Conservation (phyloP, 1,140 invertebrate species). For the Panagrolaimus sp. region DNA sequence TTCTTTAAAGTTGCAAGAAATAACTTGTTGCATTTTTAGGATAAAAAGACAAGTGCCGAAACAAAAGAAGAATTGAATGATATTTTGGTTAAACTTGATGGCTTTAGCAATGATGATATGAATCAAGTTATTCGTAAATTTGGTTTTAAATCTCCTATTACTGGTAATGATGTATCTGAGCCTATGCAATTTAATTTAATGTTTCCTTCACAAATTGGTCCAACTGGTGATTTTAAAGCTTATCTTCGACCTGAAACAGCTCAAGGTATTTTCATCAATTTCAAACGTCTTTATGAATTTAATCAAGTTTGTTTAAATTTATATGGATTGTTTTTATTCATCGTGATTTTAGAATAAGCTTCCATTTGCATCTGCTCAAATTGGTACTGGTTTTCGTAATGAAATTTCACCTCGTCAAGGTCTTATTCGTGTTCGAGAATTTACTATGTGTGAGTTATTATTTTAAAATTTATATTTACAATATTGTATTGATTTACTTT, state of each 20-base stretch:
- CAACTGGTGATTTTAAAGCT: slow-evolving; percentile 67
- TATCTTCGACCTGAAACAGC: slow-evolving; percentile 88
- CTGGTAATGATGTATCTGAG: slow-evolving; percentile 84
- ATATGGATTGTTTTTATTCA: too few species aligned
- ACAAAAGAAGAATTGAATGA: slow-evolving; percentile 62
- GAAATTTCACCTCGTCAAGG: slow-evolving; percentile 98
- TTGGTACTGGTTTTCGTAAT: slow-evolving; percentile 94
- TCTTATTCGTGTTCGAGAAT: slow-evolving; percentile 78
- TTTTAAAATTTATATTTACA: too few species aligned
- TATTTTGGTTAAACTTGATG: slow-evolving; percentile 66
- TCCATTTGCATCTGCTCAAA: slow-evolving; percentile 96
- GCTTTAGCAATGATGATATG: slow-evolving; percentile 83
- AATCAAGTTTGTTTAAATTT: slow-evolving; percentile 69
- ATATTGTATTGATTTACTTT: too few species aligned
- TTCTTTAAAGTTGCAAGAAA: background rate
- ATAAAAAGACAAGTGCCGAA: slow-evolving; percentile 72
- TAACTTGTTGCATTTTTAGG: slow-evolving; percentile 51
- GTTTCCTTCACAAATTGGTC: slow-evolving; percentile 94
- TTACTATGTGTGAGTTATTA: slow-evolving; percentile 99
- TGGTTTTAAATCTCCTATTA: slow-evolving; percentile 86
- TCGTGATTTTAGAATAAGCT: slow-evolving; percentile 68
- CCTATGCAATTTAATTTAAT: slow-evolving; percentile 97
- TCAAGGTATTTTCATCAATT: slow-evolving; percentile 99
- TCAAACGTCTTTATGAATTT: slow-evolving; percentile 89
- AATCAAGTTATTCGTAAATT: slow-evolving; percentile 73